Conservation (phyloP, 2,888 invertebrate species). For the Drosophila kuntzei region DNA sequence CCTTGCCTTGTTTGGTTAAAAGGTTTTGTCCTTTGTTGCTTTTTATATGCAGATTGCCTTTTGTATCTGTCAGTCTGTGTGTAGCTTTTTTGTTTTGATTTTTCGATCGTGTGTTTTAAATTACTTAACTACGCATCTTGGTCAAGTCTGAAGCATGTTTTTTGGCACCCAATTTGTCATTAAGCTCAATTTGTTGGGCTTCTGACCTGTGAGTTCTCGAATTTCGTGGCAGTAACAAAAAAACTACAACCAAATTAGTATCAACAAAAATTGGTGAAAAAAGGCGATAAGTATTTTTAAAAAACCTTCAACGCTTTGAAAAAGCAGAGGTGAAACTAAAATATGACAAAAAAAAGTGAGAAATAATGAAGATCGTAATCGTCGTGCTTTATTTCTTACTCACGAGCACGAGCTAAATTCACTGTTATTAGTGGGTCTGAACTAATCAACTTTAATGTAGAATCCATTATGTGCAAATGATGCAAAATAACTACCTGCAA, state of each 20-base stretch:
- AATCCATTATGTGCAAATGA: conserved; percentile 42
- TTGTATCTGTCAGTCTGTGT: conserved; percentile 11
- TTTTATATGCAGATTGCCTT: conserved; percentile 71
- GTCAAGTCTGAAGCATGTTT: conserved; percentile 26
- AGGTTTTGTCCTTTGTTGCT: conserved; percentile 67
- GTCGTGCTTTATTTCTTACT: conserved; percentile 4
- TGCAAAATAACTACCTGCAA: conserved; percentile 30
- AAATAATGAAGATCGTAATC: conserved; percentile 1
- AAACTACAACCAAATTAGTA: conserved; percentile 12
- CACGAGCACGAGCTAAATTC: conserved; percentile 1
- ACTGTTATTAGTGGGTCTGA: conserved; percentile 33
- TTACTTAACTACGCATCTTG: conserved; percentile 50
- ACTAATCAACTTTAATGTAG: conserved; percentile 43
- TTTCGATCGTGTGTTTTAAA: conserved; percentile 51
- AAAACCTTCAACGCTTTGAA: conserved; percentile 9
- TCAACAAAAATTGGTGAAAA: not conserved
- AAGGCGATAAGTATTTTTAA: conserved; percentile 19
- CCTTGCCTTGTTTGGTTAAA: conserved; percentile 42
- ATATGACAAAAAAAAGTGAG: conserved; percentile 1
- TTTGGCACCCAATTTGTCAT: conserved; percentile 76
- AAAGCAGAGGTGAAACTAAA: not conserved
- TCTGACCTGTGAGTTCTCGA: conserved; percentile 10
- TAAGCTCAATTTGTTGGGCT: conserved; percentile 62
- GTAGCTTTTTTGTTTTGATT: conserved; percentile 8
- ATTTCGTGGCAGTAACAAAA: conserved; percentile 37